These are phyloP conservation scores for Ptilonorhynchus violaceus DNA, from an alignment of 2,113 vertebrate genomes.

Conservation along the genomic window DNA sequence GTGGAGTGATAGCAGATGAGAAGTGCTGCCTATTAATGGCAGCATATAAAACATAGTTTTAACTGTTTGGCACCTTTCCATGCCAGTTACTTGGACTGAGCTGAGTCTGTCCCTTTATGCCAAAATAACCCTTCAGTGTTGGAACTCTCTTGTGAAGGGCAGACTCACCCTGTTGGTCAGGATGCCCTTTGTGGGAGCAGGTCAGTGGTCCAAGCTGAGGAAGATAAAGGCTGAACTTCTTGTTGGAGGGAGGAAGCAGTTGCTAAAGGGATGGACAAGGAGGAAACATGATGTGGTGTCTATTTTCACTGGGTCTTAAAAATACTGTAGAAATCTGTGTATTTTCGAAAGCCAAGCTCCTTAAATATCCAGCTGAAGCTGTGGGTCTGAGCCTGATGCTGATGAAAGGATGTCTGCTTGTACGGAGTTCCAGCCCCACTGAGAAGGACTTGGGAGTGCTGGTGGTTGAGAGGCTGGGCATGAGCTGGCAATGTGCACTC, in stretches of 20 bases:
- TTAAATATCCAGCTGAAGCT: background rate
- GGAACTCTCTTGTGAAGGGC: background rate
- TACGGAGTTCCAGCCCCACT: background rate
- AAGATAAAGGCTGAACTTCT: background rate
- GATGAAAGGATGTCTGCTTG: background rate
- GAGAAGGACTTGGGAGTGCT: background rate
- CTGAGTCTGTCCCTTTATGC: background rate
- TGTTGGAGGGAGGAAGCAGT: background rate
- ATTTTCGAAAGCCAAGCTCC: background rate
- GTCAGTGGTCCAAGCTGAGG: background rate
- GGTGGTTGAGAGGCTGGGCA: background rate
- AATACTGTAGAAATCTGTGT: background rate
- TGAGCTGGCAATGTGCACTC: background rate
- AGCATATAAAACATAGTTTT: background rate
- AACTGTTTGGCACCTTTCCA: background rate
- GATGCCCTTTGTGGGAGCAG: accelerated
- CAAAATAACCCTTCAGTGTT: background rate
- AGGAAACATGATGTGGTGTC: background rate
- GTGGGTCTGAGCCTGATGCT: background rate
- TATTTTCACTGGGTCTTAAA: background rate
- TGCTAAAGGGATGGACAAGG: background rate
- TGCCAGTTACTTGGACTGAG: background rate
- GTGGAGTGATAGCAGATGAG: background rate
- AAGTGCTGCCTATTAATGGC: background rate
- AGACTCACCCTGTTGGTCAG: background rate